A percentile compares a stretch with the other conserved stretches of the same genome.
Evolutionary conservation across 92 coral and sea anemone species (phyloP).

Genomic region (Umimayanthus chanpuru): DNA sequence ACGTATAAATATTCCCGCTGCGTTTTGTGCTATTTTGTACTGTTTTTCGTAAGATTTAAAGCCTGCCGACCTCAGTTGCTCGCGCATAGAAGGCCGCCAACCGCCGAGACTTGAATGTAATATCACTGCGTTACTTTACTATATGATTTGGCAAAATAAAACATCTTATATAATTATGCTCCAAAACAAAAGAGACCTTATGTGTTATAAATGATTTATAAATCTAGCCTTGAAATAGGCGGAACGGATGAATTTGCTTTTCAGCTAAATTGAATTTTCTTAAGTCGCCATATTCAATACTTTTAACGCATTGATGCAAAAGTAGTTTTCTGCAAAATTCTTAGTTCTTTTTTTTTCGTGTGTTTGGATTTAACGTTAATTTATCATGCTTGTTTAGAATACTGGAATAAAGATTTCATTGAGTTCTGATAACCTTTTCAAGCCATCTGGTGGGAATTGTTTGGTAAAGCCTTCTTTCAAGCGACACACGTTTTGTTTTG

Average conservation of each 20-base stretch:
- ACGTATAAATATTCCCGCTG: conserved; percentile 27
- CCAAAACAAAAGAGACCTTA: conserved; percentile 41
- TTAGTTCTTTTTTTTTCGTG: not conserved
- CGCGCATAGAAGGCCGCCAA: conserved; percentile 15
- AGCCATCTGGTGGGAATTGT: conserved; percentile 46
- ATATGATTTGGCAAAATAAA: conserved; percentile 30
- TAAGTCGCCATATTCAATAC: not conserved
- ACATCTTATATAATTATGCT: conserved; percentile 47
- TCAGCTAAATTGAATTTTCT: conserved; percentile 26
- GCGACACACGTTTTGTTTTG: conserved; percentile 43
- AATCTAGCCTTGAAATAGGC: conserved; percentile 29
- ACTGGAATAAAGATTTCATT: conserved; percentile 38
- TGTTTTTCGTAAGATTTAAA: not conserved
- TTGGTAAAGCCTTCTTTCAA: conserved; percentile 45
- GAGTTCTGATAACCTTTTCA: conserved; percentile 41
- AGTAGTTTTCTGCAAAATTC: not conserved
- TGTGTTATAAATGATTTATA: conserved; percentile 44
- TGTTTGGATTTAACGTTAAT: not conserved
- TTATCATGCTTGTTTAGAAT: conserved; percentile 14
- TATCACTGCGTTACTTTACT: conserved; percentile 22
- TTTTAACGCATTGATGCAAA: not conserved
- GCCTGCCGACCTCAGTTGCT: conserved; percentile 32
- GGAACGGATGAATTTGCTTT: conserved; percentile 28
- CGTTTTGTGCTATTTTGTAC: not conserved
- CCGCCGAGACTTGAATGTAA: conserved; percentile 11